Evolutionary conservation across 2,113 vertebrate genomes (phyloP).

Genomic region (Fulica atra): DNA sequence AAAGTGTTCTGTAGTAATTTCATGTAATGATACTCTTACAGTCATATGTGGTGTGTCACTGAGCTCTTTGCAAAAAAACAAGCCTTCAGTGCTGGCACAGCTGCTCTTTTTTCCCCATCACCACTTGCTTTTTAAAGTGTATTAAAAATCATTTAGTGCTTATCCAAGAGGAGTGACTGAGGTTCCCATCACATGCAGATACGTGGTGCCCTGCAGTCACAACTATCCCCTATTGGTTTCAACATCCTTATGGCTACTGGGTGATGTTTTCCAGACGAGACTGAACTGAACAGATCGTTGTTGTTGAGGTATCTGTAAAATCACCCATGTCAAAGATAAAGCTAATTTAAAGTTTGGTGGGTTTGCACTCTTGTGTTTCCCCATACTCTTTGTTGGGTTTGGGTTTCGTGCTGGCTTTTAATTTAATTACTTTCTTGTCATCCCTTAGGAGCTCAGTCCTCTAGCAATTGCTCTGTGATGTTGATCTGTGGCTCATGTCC

Average conservation of each 20-base stretch:
- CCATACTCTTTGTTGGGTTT: neutral
- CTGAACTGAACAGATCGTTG: neutral
- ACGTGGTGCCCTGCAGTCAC: neutral
- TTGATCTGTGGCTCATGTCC: neutral
- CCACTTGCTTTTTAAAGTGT: neutral
- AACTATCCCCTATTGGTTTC: neutral
- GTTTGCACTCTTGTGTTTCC: neutral
- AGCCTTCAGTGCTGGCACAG: neutral
- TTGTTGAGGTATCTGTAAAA: neutral
- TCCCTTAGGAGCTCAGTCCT: neutral
- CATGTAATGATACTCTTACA: neutral
- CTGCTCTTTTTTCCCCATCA: neutral
- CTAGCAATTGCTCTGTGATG: neutral
- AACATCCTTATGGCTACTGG: neutral
- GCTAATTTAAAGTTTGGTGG: neutral
- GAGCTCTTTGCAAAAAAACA: neutral
- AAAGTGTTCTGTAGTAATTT: neutral
- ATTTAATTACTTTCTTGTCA: neutral
- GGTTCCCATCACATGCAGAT: neutral
- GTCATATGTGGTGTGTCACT: neutral
- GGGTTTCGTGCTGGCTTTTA: neutral
- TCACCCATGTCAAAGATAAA: neutral
- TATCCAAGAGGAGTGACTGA: neutral
- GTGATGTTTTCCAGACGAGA: neutral
- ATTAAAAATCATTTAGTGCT: neutral